Base-by-base conservation (phyloP, 35 echinoderm and acorn worm species). In the Apostichopus parvimensis region DNA sequence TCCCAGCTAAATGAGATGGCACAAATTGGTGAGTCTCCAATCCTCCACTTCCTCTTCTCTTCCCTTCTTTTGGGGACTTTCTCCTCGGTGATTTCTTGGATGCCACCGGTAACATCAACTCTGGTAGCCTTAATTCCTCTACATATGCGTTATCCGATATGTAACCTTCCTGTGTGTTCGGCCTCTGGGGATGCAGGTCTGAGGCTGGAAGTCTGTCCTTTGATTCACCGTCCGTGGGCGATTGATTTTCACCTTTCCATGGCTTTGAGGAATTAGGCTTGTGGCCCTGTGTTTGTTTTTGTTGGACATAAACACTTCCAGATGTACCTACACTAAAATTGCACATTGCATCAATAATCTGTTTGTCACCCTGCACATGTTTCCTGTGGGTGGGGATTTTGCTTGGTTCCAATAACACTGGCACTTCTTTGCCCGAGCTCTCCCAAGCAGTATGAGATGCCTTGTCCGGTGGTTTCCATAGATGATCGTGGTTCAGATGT, bases 321-420 rank as follows among this genome's bases (percentile, higher is more conserved):
- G 95, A 87, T 60, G 97, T 96, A 56, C 97, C 97, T 9, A 95
- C 82, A 87, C 97, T 96, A 66, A 99, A 99, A 90, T 99, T 92
- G 86, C 95, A 99, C 65, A 96, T 77, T 15, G 97, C 97, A 65
- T 93, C 78, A 1, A 79, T 83, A 83, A 96, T 92, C 54, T 94
- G 18, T 68, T 88, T 87, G 8, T 96, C 93, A 65, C 91, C 92
- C 6, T 94, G 82, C 58, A 24, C 60, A 21, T 54, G 21, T 57
- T 23, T 85, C 77, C 80, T 79, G 5, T 93, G 97, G 64, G 95
- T 91, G 17, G 97, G 95, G 9, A 99, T 64, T 86, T 95, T 96
- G 64, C 82, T 92, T 8, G 95, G 97, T 65, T 96, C 24, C 73
- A 90, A 79, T 62, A 99, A 58, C 13, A 96, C 54, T 53, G 95